Base-by-base conservation (phyloP, 2,888 invertebrate species). In the Drosophila neotestacea region DNA sequence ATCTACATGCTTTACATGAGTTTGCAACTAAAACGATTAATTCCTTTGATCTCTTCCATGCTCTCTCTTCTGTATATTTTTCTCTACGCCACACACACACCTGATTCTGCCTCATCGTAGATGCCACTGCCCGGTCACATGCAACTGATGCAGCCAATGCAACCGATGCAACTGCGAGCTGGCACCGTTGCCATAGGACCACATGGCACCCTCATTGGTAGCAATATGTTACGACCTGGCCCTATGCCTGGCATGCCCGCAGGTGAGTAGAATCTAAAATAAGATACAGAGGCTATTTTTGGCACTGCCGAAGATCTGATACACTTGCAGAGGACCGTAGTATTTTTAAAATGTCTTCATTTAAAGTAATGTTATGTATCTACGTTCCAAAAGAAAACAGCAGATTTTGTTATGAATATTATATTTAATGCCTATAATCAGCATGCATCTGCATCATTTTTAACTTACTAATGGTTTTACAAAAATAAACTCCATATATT, bases 121-220 rank as follows among this genome's bases (percentile, higher is more conserved):
- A 44, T 61, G 61, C 56, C 47, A 10, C 32, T 58, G 46, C 47
- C 58, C 9, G 16, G 46, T 3, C 71, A 88, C 82, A 89, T 85
- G 84, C 91, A 85, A 58, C 73, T 92, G 70, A 91, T 93, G 92
- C 92, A 91, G 79, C 80, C 93, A 63, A 90, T 92, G 85, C 93
- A 92, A 67, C 93, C 92, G 22, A 90, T 93, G 87, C 55, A 56
- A 27, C 87, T 93, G 83, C 85, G 93, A 60, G 92, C 92, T 55
- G 73, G 77, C 51, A 80, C 92, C 16, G 91, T 93, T 85, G 89
- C 92, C 66, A 85, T 92, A 42, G 92, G 92, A 66, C 93, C 92
- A 16, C 92, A 92, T 69, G 92, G 91, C 7, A 72, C 89, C 3
- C 79, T 93, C 34, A 90, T 92, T 52, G 90, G 92, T 22, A 89